Base-by-base conservation (phyloP, 2,113 vertebrate genomes). In the Panthera leo region DNA sequence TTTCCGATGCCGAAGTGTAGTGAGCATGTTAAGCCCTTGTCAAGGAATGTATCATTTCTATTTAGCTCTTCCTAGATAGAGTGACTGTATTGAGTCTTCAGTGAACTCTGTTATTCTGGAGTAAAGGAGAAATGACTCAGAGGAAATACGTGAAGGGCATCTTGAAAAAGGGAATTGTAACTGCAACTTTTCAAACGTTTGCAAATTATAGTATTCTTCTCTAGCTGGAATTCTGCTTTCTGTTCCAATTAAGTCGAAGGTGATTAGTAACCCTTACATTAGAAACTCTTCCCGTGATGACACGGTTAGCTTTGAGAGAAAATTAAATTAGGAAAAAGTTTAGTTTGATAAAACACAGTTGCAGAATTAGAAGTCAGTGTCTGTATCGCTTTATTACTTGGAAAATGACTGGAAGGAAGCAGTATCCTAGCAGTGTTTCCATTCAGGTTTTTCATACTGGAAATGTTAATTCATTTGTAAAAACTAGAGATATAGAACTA, bases 221-320 rank as follows among this genome's bases (percentile, higher is more conserved):
- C 45, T 36, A 23, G 12, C 85, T 91, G 55, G 86, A 91, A 39
- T 84, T 96, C 91, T 96, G 29, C 85, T 97, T 94, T 96, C 84
- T 93, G 87, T 93, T 94, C 48, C 97, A 97, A 98, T 97, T 89
- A 93, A 98, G 92, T 93, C 75, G 89, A 73, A 93, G 76, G 70
- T 95, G 83, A 98, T 97, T 97, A 98, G 96, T 61, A 92, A 70
- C 89, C 93, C 78, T 97, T 94, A 83, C 91, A 91, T 97, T 89
- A 98, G 85, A 95, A 70, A 68, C 27, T 87, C 97, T 97, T 97
- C 97, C 98, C 93, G 94, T 53, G 95, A 95, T 87, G 97, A 89
- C 79, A 95, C 42, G 61, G 76, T 86, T 95, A 86, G 85, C 31
- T 89, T 48, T 80, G 86, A 91, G 84, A 92, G 91, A 76, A 97